Conservation (phyloP, 2,113 vertebrate species). For the Mirza zaza region DNA sequence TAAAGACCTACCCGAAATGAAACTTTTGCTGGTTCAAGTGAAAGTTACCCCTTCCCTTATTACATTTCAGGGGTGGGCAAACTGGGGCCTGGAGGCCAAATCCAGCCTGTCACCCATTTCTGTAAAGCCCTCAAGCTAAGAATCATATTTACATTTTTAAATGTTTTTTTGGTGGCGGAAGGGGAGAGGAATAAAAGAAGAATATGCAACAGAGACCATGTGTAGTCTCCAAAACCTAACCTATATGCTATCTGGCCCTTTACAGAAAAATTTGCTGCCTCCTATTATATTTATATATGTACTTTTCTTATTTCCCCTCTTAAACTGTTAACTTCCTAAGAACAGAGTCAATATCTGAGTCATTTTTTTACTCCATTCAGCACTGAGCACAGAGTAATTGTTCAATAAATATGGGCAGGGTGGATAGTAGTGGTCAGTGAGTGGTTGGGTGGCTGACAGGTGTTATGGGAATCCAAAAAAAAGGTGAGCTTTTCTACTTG, state of each 20-base stretch:
- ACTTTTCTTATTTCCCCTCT: constrained; percentile 1
- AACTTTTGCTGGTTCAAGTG: neutral
- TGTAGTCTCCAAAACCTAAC: neutral
- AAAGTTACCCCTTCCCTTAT: neutral
- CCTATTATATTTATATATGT: neutral
- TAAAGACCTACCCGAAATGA: neutral
- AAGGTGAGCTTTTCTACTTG: neutral
- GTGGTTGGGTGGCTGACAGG: neutral
- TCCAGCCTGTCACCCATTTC: neutral
- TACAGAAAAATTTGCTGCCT: neutral
- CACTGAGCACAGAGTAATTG: neutral
- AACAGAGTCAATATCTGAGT: constrained; percentile 21
- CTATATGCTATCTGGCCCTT: neutral
- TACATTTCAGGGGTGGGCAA: neutral
- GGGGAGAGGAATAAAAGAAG: neutral
- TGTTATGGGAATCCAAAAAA: neutral
- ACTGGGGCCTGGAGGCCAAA: neutral
- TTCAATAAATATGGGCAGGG: neutral
- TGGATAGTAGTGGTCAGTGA: neutral
- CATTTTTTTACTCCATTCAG: neutral
- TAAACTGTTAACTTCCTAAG: neutral
- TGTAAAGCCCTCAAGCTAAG: neutral
- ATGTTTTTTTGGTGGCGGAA: neutral
- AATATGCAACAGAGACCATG: neutral
- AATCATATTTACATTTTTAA: neutral